These are phyloP conservation scores for Pollenia griseotomentosa DNA, from an alignment of 2,888 invertebrate genomes.

Conservation along the genomic window DNA sequence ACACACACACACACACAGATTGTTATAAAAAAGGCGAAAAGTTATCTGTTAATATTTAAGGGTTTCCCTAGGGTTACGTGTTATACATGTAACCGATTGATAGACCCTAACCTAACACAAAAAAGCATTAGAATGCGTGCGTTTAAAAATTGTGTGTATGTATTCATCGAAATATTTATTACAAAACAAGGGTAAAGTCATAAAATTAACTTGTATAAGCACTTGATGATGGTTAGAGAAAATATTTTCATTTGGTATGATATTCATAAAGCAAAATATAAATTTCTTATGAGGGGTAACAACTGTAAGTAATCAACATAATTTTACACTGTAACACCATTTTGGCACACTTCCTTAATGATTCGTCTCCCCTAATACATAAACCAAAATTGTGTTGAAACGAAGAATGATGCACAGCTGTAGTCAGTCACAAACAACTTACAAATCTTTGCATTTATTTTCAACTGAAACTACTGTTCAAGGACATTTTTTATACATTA, in stretches of 20 bases:
- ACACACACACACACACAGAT: background rate
- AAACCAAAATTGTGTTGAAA: background rate
- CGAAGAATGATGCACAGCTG: slow-evolving; percentile 14
- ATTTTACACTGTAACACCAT: slow-evolving; percentile 58
- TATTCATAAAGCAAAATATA: background rate
- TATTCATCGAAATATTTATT: background rate
- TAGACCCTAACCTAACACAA: slow-evolving; percentile 47
- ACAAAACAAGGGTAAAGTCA: slow-evolving; percentile 45
- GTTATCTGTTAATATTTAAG: slow-evolving; percentile 42
- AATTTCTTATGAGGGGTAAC: slow-evolving; percentile 26
- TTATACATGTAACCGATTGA: slow-evolving; percentile 20
- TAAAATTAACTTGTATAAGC: slow-evolving; percentile 48
- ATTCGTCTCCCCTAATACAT: slow-evolving; percentile 33
- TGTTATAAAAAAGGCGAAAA: background rate
- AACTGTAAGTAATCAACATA: slow-evolving; percentile 41
- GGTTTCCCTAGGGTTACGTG: slow-evolving; percentile 40
- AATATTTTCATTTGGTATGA: slow-evolving; percentile 14
- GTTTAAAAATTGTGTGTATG: background rate
- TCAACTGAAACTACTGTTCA: background rate
- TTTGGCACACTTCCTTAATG: slow-evolving; percentile 57
- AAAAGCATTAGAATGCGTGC: slow-evolving; percentile 10
- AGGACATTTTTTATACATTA: slow-evolving; percentile 22
- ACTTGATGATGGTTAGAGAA: slow-evolving; percentile 50
- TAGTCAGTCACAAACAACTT: slow-evolving; percentile 25
- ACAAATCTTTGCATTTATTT: slow-evolving; percentile 15